phyloP scores from a whole-genome alignment of 2,113 vertebrate species.

The Stictonetta naevosa region DNA sequence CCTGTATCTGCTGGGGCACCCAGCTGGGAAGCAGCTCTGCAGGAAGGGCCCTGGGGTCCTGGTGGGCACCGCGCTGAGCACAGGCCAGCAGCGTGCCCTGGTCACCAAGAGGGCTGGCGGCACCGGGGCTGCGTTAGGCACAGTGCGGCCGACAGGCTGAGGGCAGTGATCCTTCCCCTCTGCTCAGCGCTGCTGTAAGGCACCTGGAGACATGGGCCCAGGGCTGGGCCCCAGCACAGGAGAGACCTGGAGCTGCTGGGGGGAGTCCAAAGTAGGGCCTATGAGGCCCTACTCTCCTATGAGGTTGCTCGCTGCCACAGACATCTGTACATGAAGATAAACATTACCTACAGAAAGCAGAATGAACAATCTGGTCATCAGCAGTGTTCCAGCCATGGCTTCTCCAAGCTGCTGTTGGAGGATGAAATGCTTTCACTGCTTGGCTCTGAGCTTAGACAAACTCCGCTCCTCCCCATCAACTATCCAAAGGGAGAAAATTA shows the following conservation, averaged over 20 bases:
- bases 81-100: not conserved
- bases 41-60: not conserved
- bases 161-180: too few relatives aligned
- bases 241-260: not conserved
- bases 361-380: fast-evolving
- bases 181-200: too few relatives aligned
- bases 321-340: fast-evolving
- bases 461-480: not conserved
- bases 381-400: fast-evolving
- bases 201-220: too few relatives aligned
- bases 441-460: not conserved
- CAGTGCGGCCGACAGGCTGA: too few relatives aligned
- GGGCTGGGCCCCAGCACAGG: too few relatives aligned
- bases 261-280: too few relatives aligned
- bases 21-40: not conserved
- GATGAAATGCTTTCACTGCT: not conserved
- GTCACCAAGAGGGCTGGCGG: not conserved
- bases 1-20: too few relatives aligned
- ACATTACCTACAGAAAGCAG: not conserved
- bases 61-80: not conserved
- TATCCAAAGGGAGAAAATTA: not conserved
- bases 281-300: too few relatives aligned
- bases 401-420: not conserved
- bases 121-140: too few relatives aligned
- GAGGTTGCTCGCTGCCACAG: too few relatives aligned